Percentiles rank a stretch among this genome's conserved stretches.
Evolutionary conservation across 2,113 vertebrate genomes (phyloP).

Genomic region (Grantiella picta): DNA sequence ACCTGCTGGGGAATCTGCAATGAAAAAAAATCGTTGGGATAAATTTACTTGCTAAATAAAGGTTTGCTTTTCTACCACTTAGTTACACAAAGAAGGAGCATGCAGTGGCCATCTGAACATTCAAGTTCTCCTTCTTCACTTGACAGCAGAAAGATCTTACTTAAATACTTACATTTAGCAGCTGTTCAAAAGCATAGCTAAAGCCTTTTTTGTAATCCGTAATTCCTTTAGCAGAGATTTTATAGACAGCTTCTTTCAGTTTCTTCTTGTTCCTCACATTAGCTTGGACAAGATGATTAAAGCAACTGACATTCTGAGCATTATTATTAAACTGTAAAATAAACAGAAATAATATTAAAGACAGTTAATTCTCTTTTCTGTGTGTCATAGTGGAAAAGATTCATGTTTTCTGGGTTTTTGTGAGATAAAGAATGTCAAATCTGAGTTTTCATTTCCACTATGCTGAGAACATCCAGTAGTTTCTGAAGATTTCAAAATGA

Average conservation of each 20-base stretch:
- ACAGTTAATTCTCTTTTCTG: background rate
- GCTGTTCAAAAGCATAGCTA: constrained; percentile 95
- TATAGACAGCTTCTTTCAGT: constrained; percentile 93
- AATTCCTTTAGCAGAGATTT: constrained; percentile 95
- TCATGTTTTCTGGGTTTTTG: background rate
- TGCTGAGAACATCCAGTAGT: background rate
- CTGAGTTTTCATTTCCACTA: background rate
- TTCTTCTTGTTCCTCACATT: constrained; percentile 98
- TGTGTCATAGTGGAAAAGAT: background rate
- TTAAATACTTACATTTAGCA: constrained; percentile 84
- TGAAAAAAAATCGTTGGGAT: background rate
- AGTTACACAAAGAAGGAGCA: background rate
- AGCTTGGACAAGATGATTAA: constrained; percentile 95
- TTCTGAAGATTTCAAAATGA: background rate
- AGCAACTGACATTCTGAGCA: constrained; percentile 94
- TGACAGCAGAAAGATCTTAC: background rate
- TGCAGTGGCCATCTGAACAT: background rate
- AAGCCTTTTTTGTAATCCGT: constrained; percentile 98
- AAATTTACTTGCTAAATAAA: background rate
- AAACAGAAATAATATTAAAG: background rate
- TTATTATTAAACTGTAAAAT: constrained; percentile 90
- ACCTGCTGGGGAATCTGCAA: background rate
- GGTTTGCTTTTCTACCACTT: background rate
- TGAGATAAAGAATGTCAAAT: background rate
- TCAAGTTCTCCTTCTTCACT: background rate